Evolutionary conservation across 2,888 invertebrate species (phyloP).

Genomic region (Protonemura montana): DNA sequence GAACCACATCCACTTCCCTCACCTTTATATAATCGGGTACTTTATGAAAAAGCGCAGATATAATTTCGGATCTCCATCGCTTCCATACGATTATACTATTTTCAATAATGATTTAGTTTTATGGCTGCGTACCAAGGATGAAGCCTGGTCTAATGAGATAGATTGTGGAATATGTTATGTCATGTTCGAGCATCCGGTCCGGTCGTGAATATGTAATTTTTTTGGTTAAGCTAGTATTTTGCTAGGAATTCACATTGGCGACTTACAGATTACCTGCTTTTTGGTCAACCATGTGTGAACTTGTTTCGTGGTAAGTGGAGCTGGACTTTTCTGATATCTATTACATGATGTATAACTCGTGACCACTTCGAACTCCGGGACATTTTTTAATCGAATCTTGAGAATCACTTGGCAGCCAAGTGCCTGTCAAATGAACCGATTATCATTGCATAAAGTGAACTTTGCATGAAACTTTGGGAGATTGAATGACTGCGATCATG

Average conservation of each 20-base stretch:
- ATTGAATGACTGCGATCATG: too few species aligned
- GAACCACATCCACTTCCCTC: neutral
- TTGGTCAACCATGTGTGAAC: neutral
- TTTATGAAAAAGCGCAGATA: neutral
- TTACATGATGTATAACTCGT: too few species aligned
- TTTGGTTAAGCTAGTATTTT: neutral
- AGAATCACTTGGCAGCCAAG: too few species aligned
- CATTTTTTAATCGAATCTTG: too few species aligned
- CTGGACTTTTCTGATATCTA: too few species aligned
- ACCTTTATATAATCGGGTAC: neutral
- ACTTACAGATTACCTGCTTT: neutral
- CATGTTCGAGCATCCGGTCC: neutral
- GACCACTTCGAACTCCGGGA: too few species aligned
- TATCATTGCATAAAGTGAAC: too few species aligned
- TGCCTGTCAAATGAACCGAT: too few species aligned
- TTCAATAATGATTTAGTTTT: neutral
- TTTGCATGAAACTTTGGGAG: too few species aligned
- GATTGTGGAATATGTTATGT: neutral
- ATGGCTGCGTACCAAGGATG: neutral
- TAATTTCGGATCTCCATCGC: neutral
- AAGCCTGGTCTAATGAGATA: neutral
- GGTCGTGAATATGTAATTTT: neutral
- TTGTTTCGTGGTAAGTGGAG: neutral
- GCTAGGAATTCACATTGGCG: neutral
- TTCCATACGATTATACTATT: neutral